phyloP scores from a whole-genome alignment of 2,797 vertebrate genomes.

The Sitta carolinensis region DNA sequence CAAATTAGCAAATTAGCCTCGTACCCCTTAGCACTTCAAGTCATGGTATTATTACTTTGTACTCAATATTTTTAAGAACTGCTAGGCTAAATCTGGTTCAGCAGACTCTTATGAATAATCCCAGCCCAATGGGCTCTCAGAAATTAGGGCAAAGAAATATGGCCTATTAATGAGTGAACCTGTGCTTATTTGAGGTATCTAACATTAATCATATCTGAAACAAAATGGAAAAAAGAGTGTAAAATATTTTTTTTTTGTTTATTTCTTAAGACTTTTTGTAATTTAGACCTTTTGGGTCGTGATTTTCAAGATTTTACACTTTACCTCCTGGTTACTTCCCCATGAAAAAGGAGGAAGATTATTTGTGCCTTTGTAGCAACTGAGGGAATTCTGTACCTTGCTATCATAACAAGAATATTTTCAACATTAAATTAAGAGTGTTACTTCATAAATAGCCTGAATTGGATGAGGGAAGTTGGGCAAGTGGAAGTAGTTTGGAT shows the following conservation, averaged over 20 bases:
- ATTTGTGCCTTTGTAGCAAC: background rate
- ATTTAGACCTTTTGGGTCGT: background rate
- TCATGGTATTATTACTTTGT: background rate
- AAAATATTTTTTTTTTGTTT: background rate
- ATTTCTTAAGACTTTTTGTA: background rate
- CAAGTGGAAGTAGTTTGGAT: background rate
- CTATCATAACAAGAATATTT: background rate
- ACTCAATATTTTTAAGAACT: background rate
- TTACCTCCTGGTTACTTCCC: background rate
- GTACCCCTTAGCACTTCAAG: background rate
- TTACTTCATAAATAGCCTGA: background rate
- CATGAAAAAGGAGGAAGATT: background rate
- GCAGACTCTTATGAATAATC: background rate
- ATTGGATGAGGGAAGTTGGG: background rate
- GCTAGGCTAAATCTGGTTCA: background rate
- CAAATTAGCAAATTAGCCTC: background rate
- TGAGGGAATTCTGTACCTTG: background rate
- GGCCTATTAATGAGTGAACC: background rate
- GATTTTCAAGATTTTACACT: background rate
- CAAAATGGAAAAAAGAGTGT: background rate
- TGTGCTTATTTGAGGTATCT: background rate
- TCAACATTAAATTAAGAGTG: background rate
- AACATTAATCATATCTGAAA: background rate
- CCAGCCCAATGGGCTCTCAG: background rate
- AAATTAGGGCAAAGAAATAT: background rate